Percentiles rank a stretch among this genome's conserved stretches.
These are phyloP conservation scores for Falco novaeseelandiae DNA, from an alignment of 2,797 vertebrate genomes.

Conservation along the genomic window DNA sequence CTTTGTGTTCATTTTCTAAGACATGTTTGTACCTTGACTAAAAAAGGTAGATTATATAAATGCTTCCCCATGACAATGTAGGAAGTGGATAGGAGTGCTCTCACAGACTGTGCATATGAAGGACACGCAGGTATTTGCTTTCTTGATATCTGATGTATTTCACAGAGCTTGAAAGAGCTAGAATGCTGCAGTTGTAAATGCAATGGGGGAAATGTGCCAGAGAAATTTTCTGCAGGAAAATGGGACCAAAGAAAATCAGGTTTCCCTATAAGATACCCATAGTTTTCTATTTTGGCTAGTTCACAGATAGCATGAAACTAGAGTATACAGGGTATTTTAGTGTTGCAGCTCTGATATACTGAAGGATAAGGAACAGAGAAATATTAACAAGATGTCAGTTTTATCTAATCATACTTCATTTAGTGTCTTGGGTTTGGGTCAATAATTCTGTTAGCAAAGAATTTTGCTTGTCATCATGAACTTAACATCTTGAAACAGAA, in stretches of 20 bases:
- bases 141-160: not conserved
- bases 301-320: not conserved
- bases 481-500: not conserved
- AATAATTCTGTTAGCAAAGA: not conserved
- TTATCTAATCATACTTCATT: not conserved
- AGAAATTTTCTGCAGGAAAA: not conserved
- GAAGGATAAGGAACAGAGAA: not conserved
- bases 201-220: not conserved
- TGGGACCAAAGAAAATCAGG: not conserved
- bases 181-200: not conserved
- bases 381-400: not conserved
- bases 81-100: not conserved
- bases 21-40: not conserved
- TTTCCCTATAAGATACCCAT: not conserved
- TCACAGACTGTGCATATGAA: not conserved
- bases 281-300: not conserved
- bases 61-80: not conserved
- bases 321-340: not conserved
- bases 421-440: not conserved
- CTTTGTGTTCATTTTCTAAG: not conserved
- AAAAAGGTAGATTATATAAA: not conserved
- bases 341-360: not conserved
- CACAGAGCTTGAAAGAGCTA: not conserved
- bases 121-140: not conserved
- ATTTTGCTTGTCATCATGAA: not conserved